Base-by-base conservation (phyloP, 2,797 vertebrate species). In the Tragopan temminckii region DNA sequence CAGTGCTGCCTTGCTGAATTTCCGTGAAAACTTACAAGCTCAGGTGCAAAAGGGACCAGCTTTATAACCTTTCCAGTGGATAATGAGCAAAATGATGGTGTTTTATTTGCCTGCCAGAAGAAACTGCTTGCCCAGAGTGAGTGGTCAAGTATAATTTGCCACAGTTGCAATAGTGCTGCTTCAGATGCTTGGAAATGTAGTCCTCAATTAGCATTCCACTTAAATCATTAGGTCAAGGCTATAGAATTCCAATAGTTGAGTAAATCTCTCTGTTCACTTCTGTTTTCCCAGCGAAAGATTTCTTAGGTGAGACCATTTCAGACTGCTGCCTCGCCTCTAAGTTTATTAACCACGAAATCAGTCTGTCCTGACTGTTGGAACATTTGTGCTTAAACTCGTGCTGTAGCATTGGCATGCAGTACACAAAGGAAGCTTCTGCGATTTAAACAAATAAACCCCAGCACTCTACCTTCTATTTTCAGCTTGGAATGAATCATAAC, bases 301-400 rank as follows among this genome's bases (percentile, higher is more conserved):
- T 93, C 59, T 77, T 77, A 63, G 74, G 43, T 90, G 48, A 90
- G 74, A 83, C 76, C 0, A 0, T 85, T 68, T 76, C 76, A 89
- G 61, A 79, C 72, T 33, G 16, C 68, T 90, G 63, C 88, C 81
- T 84, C 74, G 67, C 90, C 70, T 74, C 76, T 92, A 68, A 83
- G 90, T 92, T 77, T 89, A 90, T 93, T 94, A 88, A 68, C 74
- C 86, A 74, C 83, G 72, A 95, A 95, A 95, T 93, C 62, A 88
- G 86, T 9, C 67, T 77, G 63, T 92, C 76, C 72, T 91, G 85
- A 61, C 16, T 48, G 24, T 52, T 72, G 69, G 75, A 93, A 78
- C 18, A 3, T 75, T 85, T 48, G 80, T 53, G 52, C 70, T 94
- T 55, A 13, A 27, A 42, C 53, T 31, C 1, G 0, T 19, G 86